These are phyloP conservation scores for Remorina albescens DNA, from an alignment of 2,797 vertebrate species.

Conservation along the genomic window DNA sequence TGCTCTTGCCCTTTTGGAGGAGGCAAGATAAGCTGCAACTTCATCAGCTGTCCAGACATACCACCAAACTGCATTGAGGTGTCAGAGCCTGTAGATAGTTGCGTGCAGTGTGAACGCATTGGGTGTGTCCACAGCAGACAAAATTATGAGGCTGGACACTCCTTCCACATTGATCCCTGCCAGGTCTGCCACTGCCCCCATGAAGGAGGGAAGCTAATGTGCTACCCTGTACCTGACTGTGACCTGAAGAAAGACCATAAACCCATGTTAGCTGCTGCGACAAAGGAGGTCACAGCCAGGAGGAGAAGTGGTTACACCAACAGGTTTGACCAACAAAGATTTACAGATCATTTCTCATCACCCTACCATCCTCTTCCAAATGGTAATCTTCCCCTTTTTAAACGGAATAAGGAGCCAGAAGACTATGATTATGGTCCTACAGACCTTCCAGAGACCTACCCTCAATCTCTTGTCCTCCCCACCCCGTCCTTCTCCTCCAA, in stretches of 20 bases:
- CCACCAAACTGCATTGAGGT: slow-evolving; percentile 92
- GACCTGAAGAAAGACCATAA: slow-evolving; percentile 58
- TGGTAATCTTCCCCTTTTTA: slow-evolving; percentile 72
- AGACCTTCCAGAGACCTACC: slow-evolving; percentile 62
- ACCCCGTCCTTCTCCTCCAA: slow-evolving; percentile 42
- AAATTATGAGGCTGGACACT: slow-evolving; percentile 92
- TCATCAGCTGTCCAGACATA: slow-evolving; percentile 94
- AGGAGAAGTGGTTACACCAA: slow-evolving; percentile 80
- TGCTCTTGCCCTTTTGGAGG: slow-evolving; percentile 93
- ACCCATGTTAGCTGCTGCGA: slow-evolving; percentile 70
- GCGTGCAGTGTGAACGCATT: slow-evolving; percentile 89
- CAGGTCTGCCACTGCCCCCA: slow-evolving; percentile 93
- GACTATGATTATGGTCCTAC: slow-evolving; percentile 81
- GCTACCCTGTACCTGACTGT: slow-evolving; percentile 91
- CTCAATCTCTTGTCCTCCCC: slow-evolving; percentile 33
- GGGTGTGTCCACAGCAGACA: slow-evolving; percentile 87
- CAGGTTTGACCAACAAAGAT: slow-evolving; percentile 85
- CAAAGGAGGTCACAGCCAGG: slow-evolving; percentile 71
- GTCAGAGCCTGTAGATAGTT: slow-evolving; percentile 87
- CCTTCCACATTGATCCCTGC: slow-evolving; percentile 89
- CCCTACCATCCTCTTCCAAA: slow-evolving; percentile 31
- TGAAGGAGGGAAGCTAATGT: slow-evolving; percentile 91
- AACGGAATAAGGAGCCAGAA: slow-evolving; percentile 68
- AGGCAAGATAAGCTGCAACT: slow-evolving; percentile 93
- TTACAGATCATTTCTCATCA: slow-evolving; percentile 66